Percentiles rank a stretch among this genome's conserved stretches.
phyloP scores from a whole-genome alignment of 2,888 invertebrate species.

The Sericinus montela region DNA sequence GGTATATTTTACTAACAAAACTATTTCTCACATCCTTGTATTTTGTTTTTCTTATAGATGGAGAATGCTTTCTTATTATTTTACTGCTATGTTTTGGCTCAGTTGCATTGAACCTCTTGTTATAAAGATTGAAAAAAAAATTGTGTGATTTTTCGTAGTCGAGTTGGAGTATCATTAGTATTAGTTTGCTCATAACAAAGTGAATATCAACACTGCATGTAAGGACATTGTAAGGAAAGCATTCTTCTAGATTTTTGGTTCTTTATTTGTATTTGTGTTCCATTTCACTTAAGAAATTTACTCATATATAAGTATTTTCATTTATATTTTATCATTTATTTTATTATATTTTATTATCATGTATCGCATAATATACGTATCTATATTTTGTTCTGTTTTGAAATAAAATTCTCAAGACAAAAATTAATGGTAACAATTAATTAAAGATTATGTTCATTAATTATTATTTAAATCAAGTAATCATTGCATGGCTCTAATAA shows the following conservation, averaged over 20 bases:
- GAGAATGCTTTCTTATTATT: conserved; percentile 72
- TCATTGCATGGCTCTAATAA: conserved; percentile 42
- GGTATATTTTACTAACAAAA: conserved; percentile 60
- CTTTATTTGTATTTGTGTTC: conserved; percentile 10
- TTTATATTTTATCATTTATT: conserved; percentile 19
- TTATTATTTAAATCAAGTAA: conserved; percentile 17
- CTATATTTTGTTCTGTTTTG: too few species aligned
- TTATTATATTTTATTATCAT: conserved; percentile 7
- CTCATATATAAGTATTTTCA: conserved; percentile 9
- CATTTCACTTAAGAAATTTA: background rate
- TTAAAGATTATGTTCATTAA: too few species aligned
- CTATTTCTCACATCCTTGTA: conserved; percentile 16
- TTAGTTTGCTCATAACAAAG: conserved; percentile 26
- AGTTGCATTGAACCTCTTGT: conserved; percentile 24
- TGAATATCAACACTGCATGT: conserved; percentile 35
- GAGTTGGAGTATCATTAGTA: conserved; percentile 31
- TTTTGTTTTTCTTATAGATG: conserved; percentile 45
- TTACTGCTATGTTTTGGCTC: conserved; percentile 37
- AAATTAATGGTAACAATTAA: too few species aligned
- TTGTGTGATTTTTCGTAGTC: conserved; percentile 26
- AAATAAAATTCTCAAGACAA: too few species aligned
- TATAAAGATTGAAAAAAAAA: conserved; percentile 25
- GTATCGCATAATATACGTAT: too few species aligned
- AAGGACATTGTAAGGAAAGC: conserved; percentile 54
- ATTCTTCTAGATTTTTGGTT: conserved; percentile 55